phyloP scores from a whole-genome alignment of 1,140 invertebrate species.

The Panulirus ornatus region DNA sequence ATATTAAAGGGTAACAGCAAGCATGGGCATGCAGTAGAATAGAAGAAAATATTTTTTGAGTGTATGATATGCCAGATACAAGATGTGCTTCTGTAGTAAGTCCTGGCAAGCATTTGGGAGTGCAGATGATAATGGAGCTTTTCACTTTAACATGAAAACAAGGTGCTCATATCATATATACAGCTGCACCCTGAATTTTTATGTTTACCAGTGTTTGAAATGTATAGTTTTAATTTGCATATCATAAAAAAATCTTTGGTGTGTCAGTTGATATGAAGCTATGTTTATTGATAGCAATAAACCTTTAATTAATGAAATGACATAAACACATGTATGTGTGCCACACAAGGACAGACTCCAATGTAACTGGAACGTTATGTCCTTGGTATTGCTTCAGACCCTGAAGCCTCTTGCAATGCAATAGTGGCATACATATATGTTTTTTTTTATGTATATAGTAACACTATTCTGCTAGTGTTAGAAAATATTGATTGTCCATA shows the following conservation, averaged over 20 bases:
- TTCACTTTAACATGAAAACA: slow-evolving; percentile 59
- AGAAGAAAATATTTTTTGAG: slow-evolving; percentile 49
- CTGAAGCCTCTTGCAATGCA: neutral
- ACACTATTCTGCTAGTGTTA: slow-evolving; percentile 61
- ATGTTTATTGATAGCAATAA: slow-evolving; percentile 71
- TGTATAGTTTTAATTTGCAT: slow-evolving; percentile 65
- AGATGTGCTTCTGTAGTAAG: slow-evolving; percentile 26
- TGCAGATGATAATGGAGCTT: slow-evolving; percentile 47
- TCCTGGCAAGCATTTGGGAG: slow-evolving; percentile 55
- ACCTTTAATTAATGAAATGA: slow-evolving; percentile 48
- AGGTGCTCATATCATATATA: slow-evolving; percentile 58
- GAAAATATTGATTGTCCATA: slow-evolving; percentile 69
- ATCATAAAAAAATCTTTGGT: slow-evolving; percentile 52
- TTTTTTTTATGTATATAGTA: slow-evolving; percentile 57
- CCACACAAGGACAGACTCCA: slow-evolving; percentile 1
- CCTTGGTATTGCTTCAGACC: neutral
- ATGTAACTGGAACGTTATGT: slow-evolving; percentile 12
- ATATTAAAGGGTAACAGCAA: slow-evolving; percentile 9
- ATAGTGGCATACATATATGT: slow-evolving; percentile 28
- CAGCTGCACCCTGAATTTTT: slow-evolving; percentile 59
- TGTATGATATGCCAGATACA: slow-evolving; percentile 42
- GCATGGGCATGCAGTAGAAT: slow-evolving; percentile 32
- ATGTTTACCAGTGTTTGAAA: slow-evolving; percentile 59
- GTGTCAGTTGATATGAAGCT: slow-evolving; percentile 66
- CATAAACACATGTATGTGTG: slow-evolving; percentile 27